Evolutionary conservation across 2,888 invertebrate genomes (phyloP).

Genomic region (Falcaria lacertinaria): DNA sequence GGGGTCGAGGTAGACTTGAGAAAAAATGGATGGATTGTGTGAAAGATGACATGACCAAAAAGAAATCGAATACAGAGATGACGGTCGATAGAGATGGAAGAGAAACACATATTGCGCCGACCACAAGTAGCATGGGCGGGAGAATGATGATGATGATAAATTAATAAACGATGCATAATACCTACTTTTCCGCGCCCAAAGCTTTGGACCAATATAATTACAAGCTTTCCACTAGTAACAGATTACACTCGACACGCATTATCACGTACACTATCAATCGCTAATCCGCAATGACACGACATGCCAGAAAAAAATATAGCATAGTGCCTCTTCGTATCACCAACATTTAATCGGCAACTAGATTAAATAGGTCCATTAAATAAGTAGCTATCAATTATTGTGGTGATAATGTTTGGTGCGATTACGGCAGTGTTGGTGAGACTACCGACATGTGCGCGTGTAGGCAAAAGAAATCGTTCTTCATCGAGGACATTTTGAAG

Average conservation of each 20-base stretch:
- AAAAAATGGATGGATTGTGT: too few relatives aligned
- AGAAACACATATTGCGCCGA: too few relatives aligned
- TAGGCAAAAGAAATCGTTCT: constrained; percentile 63
- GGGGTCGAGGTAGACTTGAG: too few relatives aligned
- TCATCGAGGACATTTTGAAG: constrained; percentile 64
- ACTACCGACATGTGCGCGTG: constrained; percentile 67
- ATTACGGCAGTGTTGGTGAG: constrained; percentile 62
- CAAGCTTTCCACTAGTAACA: constrained; percentile 33
- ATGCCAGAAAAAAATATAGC: constrained; percentile 3
- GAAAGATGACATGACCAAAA: too few relatives aligned
- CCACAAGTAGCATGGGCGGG: too few relatives aligned
- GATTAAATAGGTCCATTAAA: constrained; percentile 70
- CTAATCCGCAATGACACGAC: constrained; percentile 25
- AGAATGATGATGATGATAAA: too few relatives aligned
- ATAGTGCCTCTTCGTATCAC: constrained; percentile 7
- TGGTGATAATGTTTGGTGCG: constrained; percentile 50
- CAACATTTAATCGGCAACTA: constrained; percentile 37
- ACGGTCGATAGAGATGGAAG: too few relatives aligned
- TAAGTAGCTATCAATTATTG: constrained; percentile 75
- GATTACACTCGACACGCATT: constrained; percentile 22
- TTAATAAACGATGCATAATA: too few relatives aligned
- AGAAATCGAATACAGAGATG: too few relatives aligned
- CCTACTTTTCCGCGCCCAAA: neutral
- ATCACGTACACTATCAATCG: constrained; percentile 18
- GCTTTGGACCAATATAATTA: constrained; percentile 16